Conservation (phyloP, 1,140 invertebrate genomes). For the Schlechtendalia chinensis region DNA sequence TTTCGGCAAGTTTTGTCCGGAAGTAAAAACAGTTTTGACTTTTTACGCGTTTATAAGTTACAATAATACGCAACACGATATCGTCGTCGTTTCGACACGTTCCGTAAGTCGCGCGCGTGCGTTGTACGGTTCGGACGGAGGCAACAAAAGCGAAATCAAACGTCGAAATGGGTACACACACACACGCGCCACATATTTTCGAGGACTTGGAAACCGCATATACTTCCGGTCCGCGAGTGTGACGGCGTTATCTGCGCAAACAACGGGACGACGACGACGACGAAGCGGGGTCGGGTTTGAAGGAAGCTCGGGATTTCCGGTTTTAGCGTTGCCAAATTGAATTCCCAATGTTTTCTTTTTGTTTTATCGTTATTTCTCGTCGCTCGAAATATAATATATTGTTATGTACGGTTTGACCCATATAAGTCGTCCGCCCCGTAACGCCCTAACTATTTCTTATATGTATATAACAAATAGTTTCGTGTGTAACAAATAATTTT, state of each 20-base stretch:
- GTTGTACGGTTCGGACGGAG: not conserved
- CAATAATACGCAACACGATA: too few species aligned
- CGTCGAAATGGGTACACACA: not conserved
- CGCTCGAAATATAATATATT: not conserved
- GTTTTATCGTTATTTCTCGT: not conserved
- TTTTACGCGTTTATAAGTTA: too few species aligned
- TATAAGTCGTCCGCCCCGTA: not conserved
- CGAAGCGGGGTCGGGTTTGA: not conserved
- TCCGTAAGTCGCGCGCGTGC: not conserved
- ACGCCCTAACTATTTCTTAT: too few species aligned
- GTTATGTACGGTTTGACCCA: not conserved
- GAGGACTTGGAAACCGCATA: slow-evolving; percentile 3
- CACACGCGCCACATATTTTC: not conserved
- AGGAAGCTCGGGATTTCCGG: not conserved
- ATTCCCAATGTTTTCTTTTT: not conserved
- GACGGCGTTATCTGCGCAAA: not conserved
- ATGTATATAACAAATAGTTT: too few species aligned
- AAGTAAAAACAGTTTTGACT: too few species aligned
- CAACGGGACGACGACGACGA: not conserved
- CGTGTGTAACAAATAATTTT: too few species aligned
- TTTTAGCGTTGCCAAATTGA: not conserved
- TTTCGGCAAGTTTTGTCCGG: too few species aligned
- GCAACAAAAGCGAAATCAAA: slow-evolving; percentile 23
- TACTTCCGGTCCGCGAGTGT: not conserved
- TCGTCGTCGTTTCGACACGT: not conserved